A percentile compares a stretch with the other conserved stretches of the same genome.
Evolutionary conservation across 2,797 vertebrate species (phyloP).

Genomic region (Thalassophryne amazonica): DNA sequence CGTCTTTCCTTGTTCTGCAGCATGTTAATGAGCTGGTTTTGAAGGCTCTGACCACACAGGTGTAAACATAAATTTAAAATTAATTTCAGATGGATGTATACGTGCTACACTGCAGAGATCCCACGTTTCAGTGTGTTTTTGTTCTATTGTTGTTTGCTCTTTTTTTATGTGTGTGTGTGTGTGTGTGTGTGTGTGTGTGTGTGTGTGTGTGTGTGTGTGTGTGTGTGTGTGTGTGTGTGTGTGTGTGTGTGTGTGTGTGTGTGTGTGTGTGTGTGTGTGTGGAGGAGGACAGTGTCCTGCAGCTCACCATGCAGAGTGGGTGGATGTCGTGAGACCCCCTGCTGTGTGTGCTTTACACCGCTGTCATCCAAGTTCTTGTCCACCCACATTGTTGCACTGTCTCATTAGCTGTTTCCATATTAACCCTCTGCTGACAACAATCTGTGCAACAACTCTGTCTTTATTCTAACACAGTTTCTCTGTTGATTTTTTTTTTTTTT

Average conservation of each 20-base stretch:
- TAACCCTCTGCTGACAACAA: constrained; percentile 35
- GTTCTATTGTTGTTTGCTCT: too few relatives aligned
- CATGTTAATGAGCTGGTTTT: too few relatives aligned
- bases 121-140: too few relatives aligned
- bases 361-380: constrained; percentile 45
- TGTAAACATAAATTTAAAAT: too few relatives aligned
- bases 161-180: too few relatives aligned
- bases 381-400: constrained; percentile 43
- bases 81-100: too few relatives aligned
- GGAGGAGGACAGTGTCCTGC: constrained; percentile 23
- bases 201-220: too few relatives aligned
- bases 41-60: too few relatives aligned
- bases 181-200: too few relatives aligned
- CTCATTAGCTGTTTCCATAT: constrained; percentile 1
- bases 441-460: constrained; percentile 1
- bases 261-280: constrained; percentile 14
- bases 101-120: too few relatives aligned
- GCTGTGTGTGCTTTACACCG: constrained; percentile 36
- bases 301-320: constrained; percentile 52
- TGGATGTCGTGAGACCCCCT: constrained; percentile 62
- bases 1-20: too few relatives aligned
- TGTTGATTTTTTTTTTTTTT: neutral
- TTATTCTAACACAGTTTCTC: too few relatives aligned
- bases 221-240: neutral
- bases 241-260: constrained; percentile 25